Percentiles rank a stretch among this genome's conserved stretches.
phyloP scores from a whole-genome alignment of 2,113 vertebrate genomes.

The Vanacampus margaritifer region DNA sequence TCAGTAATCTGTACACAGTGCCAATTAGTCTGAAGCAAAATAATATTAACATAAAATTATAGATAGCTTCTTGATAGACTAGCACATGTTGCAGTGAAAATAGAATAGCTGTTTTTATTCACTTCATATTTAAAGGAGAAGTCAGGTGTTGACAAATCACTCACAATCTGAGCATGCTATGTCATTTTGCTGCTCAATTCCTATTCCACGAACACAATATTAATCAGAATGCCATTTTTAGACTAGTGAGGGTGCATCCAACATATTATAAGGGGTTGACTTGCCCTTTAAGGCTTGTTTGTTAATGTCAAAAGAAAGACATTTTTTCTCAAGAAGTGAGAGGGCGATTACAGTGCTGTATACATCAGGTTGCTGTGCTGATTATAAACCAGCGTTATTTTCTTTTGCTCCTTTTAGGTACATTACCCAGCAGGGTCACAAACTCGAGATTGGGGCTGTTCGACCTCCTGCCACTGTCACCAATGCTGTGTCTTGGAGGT shows the following conservation, averaged over 20 bases:
- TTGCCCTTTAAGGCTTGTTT: background rate
- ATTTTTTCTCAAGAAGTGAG: slow-evolving; percentile 5
- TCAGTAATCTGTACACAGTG: slow-evolving; percentile 32
- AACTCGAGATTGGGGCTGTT: slow-evolving; percentile 75
- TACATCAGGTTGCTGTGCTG: background rate
- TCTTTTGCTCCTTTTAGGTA: slow-evolving; percentile 63
- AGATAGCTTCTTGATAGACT: background rate
- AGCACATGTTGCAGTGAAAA: background rate
- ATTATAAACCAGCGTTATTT: slow-evolving; percentile 3
- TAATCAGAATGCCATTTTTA: too few species aligned
- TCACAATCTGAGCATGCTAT: too few species aligned
- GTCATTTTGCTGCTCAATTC: too few species aligned
- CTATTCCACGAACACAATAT: too few species aligned
- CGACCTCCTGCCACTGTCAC: slow-evolving; percentile 79
- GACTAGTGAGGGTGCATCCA: too few species aligned
- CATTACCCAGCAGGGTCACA: slow-evolving; percentile 79
- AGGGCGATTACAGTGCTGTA: background rate
- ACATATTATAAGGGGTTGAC: too few species aligned
- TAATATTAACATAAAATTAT: background rate
- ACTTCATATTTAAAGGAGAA: too few species aligned
- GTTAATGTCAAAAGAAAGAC: background rate
- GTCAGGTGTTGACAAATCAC: too few species aligned
- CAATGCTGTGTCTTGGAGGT: slow-evolving; percentile 80
- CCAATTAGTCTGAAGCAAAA: slow-evolving; percentile 1
- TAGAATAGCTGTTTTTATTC: too few species aligned